These are phyloP conservation scores for Cartodere bifasciata DNA, from an alignment of 2,888 invertebrate genomes.

Conservation along the genomic window DNA sequence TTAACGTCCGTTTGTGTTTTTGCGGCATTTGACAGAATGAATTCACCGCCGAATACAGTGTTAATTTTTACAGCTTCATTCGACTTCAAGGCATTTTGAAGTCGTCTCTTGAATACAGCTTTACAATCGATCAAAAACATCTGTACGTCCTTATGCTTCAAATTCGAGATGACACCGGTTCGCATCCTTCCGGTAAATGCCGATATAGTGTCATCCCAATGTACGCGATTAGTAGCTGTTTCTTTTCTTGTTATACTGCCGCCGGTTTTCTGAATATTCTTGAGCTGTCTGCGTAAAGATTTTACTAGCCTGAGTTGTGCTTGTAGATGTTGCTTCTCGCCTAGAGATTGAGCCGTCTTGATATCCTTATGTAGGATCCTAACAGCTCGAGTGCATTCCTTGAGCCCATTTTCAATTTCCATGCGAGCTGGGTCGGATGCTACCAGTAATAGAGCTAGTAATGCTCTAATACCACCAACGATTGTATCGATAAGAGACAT, in stretches of 20 bases:
- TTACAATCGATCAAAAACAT: slow-evolving; percentile 1
- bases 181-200: slow-evolving; percentile 1
- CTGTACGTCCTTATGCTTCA: slow-evolving; percentile 6
- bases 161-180: slow-evolving; percentile 5
- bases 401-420: too few species aligned
- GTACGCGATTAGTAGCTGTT: slow-evolving; percentile 1
- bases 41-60: slow-evolving; percentile 13
- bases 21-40: slow-evolving; percentile 11
- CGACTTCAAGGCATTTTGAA: slow-evolving; percentile 3
- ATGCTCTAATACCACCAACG: too few species aligned
- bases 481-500: too few species aligned
- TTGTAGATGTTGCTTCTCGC: slow-evolving; percentile 10
- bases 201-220: not conserved
- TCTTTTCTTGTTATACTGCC: not conserved
- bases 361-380: too few species aligned
- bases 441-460: too few species aligned
- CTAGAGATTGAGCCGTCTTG: slow-evolving; percentile 9
- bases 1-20: slow-evolving; percentile 15
- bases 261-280: not conserved
- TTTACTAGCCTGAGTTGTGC: slow-evolving; percentile 7
- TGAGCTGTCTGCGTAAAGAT: slow-evolving; percentile 5
- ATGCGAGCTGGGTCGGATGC: too few species aligned
- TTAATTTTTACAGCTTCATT: slow-evolving; percentile 6
- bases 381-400: too few species aligned
- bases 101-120: slow-evolving; percentile 1